phyloP scores from a whole-genome alignment of 1,140 invertebrate species.

The Caenorhabditis latens region DNA sequence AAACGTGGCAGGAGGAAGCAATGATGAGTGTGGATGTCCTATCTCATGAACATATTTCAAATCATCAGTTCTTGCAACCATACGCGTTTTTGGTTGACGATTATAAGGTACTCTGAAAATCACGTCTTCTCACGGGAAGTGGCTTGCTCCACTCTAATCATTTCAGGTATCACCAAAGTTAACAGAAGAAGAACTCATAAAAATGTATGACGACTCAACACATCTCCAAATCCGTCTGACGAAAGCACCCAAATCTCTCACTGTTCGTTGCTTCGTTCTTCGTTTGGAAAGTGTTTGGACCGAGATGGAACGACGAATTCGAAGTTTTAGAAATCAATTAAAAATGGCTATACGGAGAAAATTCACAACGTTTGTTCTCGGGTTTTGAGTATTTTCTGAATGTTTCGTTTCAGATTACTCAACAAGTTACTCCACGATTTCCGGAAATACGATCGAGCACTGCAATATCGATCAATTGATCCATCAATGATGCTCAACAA shows the following conservation, averaged over 20 bases:
- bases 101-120: slow-evolving; percentile 34
- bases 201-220: slow-evolving; percentile 35
- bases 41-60: not conserved
- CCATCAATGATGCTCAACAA: slow-evolving; percentile 56
- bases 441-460: slow-evolving; percentile 56
- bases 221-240: slow-evolving; percentile 30
- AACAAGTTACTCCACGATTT: slow-evolving; percentile 37
- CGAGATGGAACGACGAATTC: slow-evolving; percentile 13
- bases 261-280: slow-evolving; percentile 26
- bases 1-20: slow-evolving; percentile 44
- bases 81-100: slow-evolving; percentile 13
- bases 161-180: slow-evolving; percentile 19
- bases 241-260: not conserved
- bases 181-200: slow-evolving; percentile 28
- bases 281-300: slow-evolving; percentile 18
- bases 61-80: not conserved
- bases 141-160: not conserved
- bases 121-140: not conserved
- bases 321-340: slow-evolving; percentile 45
- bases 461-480: slow-evolving; percentile 55
- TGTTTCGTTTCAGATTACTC: slow-evolving; percentile 16
- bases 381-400: not conserved
- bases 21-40: slow-evolving; percentile 41
- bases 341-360: slow-evolving; percentile 40
- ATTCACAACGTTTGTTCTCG: not conserved